These are phyloP conservation scores for Coremacera marginata DNA, from an alignment of 2,888 invertebrate species.

Conservation along the genomic window DNA sequence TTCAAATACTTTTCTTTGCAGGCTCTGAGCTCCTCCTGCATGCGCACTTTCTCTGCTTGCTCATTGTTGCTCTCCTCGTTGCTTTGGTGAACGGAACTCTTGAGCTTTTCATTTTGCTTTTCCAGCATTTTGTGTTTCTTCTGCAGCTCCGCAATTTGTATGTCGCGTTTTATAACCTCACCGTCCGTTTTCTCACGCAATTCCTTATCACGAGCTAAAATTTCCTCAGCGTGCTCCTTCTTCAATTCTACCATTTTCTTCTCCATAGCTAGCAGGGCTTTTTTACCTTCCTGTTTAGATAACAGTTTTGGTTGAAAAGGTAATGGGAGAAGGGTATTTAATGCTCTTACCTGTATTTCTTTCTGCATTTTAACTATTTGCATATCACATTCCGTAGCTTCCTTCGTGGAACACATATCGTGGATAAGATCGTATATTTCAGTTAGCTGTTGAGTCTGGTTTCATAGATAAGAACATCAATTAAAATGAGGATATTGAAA, in stretches of 20 bases:
- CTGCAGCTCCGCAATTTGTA: constrained; percentile 44
- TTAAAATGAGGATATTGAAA: background rate
- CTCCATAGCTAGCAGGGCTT: constrained; percentile 38
- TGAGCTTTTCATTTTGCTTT: constrained; percentile 44
- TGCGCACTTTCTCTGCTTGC: constrained; percentile 36
- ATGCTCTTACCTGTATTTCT: constrained; percentile 45
- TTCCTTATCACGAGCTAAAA: constrained; percentile 30
- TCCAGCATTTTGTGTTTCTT: constrained; percentile 42
- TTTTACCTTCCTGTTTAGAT: constrained; percentile 38
- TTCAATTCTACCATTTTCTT: constrained; percentile 40
- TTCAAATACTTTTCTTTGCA: constrained; percentile 41
- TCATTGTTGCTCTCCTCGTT: constrained; percentile 40
- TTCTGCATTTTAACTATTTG: constrained; percentile 42
- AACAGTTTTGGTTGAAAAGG: background rate
- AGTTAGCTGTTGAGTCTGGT: constrained; percentile 39
- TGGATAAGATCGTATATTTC: constrained; percentile 42
- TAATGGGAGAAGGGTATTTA: background rate
- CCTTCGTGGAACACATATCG: constrained; percentile 35
- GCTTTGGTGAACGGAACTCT: constrained; percentile 32
- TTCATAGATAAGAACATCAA: background rate
- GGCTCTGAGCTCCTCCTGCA: constrained; percentile 41
- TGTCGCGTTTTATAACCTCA: constrained; percentile 40
- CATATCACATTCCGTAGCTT: constrained; percentile 10
- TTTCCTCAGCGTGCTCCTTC: constrained; percentile 38
- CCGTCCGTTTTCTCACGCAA: constrained; percentile 26